Conservation (phyloP, 53 echinoderm and acorn worm genomes). For the Temnopleurus reevesii region DNA sequence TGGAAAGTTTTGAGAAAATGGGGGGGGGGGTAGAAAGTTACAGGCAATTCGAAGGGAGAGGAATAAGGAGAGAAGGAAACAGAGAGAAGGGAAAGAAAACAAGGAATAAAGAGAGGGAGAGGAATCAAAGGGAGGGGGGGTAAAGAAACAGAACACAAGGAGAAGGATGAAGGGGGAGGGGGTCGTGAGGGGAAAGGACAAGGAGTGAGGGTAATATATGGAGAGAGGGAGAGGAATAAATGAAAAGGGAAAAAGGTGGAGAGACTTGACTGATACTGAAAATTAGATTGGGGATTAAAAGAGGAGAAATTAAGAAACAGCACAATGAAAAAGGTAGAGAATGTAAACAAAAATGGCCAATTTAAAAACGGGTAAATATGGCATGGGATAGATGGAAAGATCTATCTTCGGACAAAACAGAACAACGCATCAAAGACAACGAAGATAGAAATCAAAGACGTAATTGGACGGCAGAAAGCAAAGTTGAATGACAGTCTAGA, state of each 20-base stretch:
- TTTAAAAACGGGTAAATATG: too few species aligned
- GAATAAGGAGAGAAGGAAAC: not conserved
- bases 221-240: not conserved
- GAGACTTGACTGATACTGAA: too few species aligned
- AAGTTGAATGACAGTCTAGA: conserved; percentile 13
- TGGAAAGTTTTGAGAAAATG: too few species aligned
- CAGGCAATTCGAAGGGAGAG: not conserved
- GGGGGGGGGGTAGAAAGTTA: not conserved
- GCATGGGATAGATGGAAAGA: not conserved
- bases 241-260: not conserved
- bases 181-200: too few species aligned
- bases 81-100: not conserved
- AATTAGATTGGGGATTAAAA: too few species aligned
- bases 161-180: not conserved
- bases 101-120: not conserved
- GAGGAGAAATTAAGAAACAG: too few species aligned
- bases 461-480: not conserved
- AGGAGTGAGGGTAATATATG: too few species aligned
- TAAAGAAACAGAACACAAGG: not conserved
- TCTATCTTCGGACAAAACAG: not conserved
- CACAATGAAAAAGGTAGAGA: too few species aligned
- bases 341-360: too few species aligned
- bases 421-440: not conserved
- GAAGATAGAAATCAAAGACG: not conserved
- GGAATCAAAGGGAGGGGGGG: not conserved